phyloP scores from a whole-genome alignment of 1,140 invertebrate species.

The Pogonognathellus flavescens region DNA sequence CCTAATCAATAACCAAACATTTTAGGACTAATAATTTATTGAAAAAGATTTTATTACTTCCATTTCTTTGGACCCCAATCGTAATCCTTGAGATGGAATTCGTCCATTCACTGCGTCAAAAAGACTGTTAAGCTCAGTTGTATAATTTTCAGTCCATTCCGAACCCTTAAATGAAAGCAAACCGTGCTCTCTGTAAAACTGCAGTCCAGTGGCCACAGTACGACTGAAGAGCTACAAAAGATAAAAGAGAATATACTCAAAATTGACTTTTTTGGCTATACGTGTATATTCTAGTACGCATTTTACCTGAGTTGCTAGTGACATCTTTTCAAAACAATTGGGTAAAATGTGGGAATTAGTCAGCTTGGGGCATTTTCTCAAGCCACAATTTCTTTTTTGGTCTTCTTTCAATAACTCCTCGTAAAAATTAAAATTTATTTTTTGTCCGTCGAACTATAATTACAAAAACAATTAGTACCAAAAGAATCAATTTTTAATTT shows the following conservation, averaged over 20 bases:
- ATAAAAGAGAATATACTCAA: too few relatives aligned
- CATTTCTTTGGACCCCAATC: neutral
- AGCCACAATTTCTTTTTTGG: neutral
- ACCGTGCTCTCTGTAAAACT: neutral
- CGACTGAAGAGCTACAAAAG: neutral
- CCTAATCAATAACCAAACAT: too few relatives aligned
- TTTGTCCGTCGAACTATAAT: neutral
- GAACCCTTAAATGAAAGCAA: neutral
- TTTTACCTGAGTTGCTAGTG: constrained; percentile 28
- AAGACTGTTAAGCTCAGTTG: neutral
- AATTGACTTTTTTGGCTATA: too few relatives aligned
- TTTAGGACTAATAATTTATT: neutral
- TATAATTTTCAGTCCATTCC: neutral
- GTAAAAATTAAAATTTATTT: neutral
- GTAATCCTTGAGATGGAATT: neutral
- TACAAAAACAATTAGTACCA: neutral
- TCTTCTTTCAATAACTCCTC: neutral
- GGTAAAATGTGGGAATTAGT: neutral
- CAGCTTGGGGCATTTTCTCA: neutral
- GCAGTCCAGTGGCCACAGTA: neutral
- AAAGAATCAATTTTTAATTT: neutral
- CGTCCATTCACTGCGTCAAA: neutral
- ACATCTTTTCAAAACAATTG: constrained; percentile 53
- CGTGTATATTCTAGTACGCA: neutral
- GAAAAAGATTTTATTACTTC: neutral